Evolutionary conservation across 2,888 invertebrate genomes (phyloP).

Genomic region (Brachynemurus nebulosus): DNA sequence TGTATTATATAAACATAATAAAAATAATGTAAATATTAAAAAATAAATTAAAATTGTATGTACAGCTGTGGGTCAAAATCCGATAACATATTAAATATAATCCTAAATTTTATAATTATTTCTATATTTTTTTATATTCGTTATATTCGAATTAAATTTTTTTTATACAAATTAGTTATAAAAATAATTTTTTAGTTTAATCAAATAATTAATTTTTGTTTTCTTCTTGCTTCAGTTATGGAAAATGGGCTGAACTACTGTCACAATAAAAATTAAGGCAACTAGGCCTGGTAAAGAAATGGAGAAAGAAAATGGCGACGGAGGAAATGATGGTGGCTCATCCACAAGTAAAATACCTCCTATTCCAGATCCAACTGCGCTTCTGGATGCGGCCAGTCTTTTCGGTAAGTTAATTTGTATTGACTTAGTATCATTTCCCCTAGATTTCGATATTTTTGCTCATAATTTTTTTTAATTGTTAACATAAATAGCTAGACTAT

Average conservation of each 20-base stretch:
- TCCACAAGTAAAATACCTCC: slow-evolving; percentile 35
- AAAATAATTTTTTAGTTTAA: no score
- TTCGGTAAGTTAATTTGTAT: slow-evolving; percentile 38
- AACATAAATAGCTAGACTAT: background rate
- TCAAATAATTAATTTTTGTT: slow-evolving; percentile 10
- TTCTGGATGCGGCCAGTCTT: slow-evolving; percentile 67
- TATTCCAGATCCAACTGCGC: slow-evolving; percentile 44
- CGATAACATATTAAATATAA: no score
- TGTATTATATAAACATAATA: no score
- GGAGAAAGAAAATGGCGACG: slow-evolving; percentile 71
- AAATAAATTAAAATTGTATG: no score
- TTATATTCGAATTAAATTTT: no score
- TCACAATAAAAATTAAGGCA: slow-evolving; percentile 13
- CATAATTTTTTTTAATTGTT: background rate
- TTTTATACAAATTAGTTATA: no score
- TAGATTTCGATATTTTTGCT: background rate
- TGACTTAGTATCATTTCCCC: background rate
- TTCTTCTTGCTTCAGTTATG: slow-evolving; percentile 24
- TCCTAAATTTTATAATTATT: no score
- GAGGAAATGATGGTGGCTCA: slow-evolving; percentile 41
- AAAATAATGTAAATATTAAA: no score
- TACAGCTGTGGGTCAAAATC: no score
- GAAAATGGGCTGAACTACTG: slow-evolving; percentile 28
- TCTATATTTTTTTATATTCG: no score
- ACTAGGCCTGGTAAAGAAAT: slow-evolving; percentile 35